phyloP scores from a whole-genome alignment of 2,888 invertebrate genomes.

The Anoplius nigerrimus region DNA sequence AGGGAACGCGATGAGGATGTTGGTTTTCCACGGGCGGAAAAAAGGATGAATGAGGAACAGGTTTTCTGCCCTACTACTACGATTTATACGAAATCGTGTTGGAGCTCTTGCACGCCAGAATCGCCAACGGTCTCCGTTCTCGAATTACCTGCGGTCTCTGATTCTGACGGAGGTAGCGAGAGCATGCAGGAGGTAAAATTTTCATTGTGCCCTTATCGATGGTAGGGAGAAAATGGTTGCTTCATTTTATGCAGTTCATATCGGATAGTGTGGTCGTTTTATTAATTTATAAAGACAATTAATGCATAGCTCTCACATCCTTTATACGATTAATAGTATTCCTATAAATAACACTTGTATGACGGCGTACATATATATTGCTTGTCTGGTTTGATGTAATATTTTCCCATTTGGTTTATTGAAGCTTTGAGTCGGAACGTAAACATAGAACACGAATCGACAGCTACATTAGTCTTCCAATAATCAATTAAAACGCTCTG shows the following conservation, averaged over 20 bases:
- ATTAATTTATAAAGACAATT: not conserved
- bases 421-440: too few species aligned
- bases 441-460: too few species aligned
- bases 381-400: too few species aligned
- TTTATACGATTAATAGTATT: too few species aligned
- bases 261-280: not conserved
- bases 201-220: too few species aligned
- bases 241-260: not conserved
- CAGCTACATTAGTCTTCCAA: too few species aligned
- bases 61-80: not conserved
- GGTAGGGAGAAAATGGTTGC: not conserved
- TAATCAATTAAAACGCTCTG: too few species aligned
- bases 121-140: slow-evolving; percentile 36
- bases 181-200: slow-evolving; percentile 36
- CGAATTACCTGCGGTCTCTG: slow-evolving; percentile 46
- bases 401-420: too few species aligned
- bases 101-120: slow-evolving; percentile 28
- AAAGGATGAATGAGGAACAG: not conserved
- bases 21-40: not conserved
- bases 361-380: too few species aligned
- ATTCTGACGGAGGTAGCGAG: slow-evolving; percentile 32
- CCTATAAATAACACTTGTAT: not conserved
- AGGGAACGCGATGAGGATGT: not conserved
- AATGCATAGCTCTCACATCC: too few species aligned
- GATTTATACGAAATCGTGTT: slow-evolving; percentile 7